These are phyloP conservation scores for Conchocele bisecta DNA, from an alignment of 2,888 invertebrate species.

Conservation along the genomic window DNA sequence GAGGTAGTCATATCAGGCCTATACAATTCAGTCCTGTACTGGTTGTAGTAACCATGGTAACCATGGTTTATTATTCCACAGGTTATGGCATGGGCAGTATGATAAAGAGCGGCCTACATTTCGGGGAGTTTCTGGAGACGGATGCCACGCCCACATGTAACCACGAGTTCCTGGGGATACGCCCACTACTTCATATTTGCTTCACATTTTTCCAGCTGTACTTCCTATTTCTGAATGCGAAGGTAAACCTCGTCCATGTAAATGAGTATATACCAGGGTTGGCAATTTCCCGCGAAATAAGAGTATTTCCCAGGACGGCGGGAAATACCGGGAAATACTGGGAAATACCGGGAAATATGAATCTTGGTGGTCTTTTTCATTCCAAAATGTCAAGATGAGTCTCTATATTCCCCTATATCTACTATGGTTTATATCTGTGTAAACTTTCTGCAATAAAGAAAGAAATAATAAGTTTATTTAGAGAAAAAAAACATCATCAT, in stretches of 20 bases:
- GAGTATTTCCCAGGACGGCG: too few species aligned
- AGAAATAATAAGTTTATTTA: too few species aligned
- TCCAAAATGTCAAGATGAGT: too few species aligned
- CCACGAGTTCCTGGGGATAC: constrained; percentile 93
- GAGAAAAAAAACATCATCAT: too few species aligned
- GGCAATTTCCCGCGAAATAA: too few species aligned
- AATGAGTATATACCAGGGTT: too few species aligned
- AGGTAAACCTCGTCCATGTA: constrained; percentile 87
- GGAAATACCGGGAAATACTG: too few species aligned
- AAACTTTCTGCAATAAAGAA: too few species aligned
- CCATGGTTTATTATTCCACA: constrained; percentile 83
- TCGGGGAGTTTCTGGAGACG: constrained; percentile 96
- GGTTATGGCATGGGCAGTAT: constrained; percentile 98
- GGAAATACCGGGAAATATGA: too few species aligned
- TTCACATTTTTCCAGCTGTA: constrained; percentile 99
- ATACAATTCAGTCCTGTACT: background rate
- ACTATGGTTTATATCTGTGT: too few species aligned
- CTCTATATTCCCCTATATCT: too few species aligned
- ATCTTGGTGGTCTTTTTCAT: too few species aligned
- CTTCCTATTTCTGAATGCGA: constrained; percentile 98
- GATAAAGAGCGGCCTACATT: constrained; percentile 98
- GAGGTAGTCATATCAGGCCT: background rate
- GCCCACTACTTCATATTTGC: constrained; percentile 96
- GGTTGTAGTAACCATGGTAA: background rate
- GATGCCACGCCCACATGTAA: constrained; percentile 92